These are phyloP conservation scores for Phania funesta DNA, from an alignment of 2,888 invertebrate species.

Conservation along the genomic window DNA sequence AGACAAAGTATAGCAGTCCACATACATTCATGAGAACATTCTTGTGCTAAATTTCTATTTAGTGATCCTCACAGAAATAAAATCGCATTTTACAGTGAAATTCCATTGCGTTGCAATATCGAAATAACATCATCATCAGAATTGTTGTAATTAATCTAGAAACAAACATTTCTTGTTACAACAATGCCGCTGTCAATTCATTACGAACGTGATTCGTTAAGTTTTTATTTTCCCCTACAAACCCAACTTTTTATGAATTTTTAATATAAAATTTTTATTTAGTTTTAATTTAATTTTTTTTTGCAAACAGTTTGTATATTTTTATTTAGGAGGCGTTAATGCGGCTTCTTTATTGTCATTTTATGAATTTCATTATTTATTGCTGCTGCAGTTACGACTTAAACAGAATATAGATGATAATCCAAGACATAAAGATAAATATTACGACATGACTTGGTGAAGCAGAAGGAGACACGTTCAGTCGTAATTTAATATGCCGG, in stretches of 20 bases:
- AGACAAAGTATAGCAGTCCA: too few relatives aligned
- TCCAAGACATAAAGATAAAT: conserved; percentile 25
- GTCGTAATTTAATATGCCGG: conserved; percentile 24
- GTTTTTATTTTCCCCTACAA: conserved; percentile 41
- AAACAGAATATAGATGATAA: conserved; percentile 51
- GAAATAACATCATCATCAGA: conserved; percentile 32
- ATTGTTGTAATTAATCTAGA: conserved; percentile 45
- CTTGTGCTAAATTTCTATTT: too few relatives aligned
- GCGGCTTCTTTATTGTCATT: conserved; percentile 55
- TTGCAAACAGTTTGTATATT: conserved; percentile 38
- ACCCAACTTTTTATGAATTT: conserved; percentile 54
- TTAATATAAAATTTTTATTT: conserved; percentile 53
- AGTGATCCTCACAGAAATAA: background rate
- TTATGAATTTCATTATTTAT: conserved; percentile 57
- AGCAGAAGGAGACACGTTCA: conserved; percentile 4
- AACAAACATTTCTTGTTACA: conserved; percentile 42
- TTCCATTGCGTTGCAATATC: conserved; percentile 22
- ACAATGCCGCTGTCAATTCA: conserved; percentile 58
- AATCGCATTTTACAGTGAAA: conserved; percentile 1
- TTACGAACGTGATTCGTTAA: conserved; percentile 51
- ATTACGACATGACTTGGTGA: conserved; percentile 13
- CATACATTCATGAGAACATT: too few relatives aligned
- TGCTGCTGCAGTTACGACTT: conserved; percentile 34
- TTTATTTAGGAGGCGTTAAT: conserved; percentile 46
- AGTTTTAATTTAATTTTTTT: background rate